Evolutionary conservation across 2,113 vertebrate genomes (phyloP), one percentile per base, ranked within the genome.

Genomic region (Osmerus eperlanus): DNA sequence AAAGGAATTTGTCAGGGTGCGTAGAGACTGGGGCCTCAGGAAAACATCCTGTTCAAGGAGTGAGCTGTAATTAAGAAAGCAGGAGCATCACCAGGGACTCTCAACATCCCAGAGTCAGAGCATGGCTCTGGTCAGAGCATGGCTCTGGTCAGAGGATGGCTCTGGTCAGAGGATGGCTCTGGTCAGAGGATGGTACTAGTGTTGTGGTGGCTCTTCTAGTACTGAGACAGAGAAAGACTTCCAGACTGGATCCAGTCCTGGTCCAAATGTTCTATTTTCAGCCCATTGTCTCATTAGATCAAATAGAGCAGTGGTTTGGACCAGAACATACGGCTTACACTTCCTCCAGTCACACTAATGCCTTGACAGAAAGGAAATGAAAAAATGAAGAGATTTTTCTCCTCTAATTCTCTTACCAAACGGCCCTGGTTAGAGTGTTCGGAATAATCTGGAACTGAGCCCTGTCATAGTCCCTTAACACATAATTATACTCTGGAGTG

Each of bases 331-430:
- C 4, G 4, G 19, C 12, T 65, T 9, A 51, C 41, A 65, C 19
- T 62, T 47, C 15, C 36, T 21, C 14, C 7, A 3, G 1, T 23
- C 25, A 67, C 73, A 71, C 78, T 78, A 71, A 72, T 67, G 65
- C 73, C 67, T 69, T 70, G 64, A 68, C 4, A 19, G 52, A 71
- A 58, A 51, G 23, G 65, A 55, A 63, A 8, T 32, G n/a, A 12
- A 55, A 65, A 75, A 81, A 77, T 66, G 71, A 79, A 81, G 77
- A 76, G 75, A 85, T 86, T 88, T 81, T 25, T 70, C 65, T 75
- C 51, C 19, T 73, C 18, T 90, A 85, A 85, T 86, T 87, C 84
- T 78, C 73, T 83, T 84, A 81, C 77, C 79, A 77, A 87, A 87
- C 67, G 36, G 16, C 65, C 70, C 3, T 28, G 73, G 73, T 81